Percentiles rank a stretch among this genome's conserved stretches.
Evolutionary conservation across 2,797 vertebrate genomes (phyloP).

Genomic region (Leptoclinus maculatus): DNA sequence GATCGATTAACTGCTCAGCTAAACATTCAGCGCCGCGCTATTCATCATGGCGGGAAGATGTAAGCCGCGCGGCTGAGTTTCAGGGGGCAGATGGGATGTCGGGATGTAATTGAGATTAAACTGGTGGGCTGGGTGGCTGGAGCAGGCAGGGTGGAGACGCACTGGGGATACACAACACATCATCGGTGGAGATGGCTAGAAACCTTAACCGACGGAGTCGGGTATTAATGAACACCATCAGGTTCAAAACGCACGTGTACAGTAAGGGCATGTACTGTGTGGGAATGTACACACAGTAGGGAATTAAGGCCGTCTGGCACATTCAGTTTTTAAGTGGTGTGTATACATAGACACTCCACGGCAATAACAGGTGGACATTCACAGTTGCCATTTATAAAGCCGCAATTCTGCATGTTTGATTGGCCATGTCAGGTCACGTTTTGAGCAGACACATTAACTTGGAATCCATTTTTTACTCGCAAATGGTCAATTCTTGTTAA

Average conservation of each 20-base stretch:
- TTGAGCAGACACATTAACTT: slow-evolving; percentile 71
- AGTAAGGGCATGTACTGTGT: background rate
- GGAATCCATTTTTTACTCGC: slow-evolving; percentile 76
- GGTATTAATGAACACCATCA: slow-evolving; percentile 9
- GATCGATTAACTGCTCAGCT: slow-evolving; percentile 81
- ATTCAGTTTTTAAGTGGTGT: slow-evolving; percentile 38
- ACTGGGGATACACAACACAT: slow-evolving; percentile 48
- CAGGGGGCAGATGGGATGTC: slow-evolving; percentile 71
- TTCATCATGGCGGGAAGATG: slow-evolving; percentile 76
- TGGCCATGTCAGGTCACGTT: slow-evolving; percentile 64
- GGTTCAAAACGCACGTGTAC: slow-evolving; percentile 9
- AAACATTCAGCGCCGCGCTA: slow-evolving; percentile 75
- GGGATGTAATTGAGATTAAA: slow-evolving; percentile 78
- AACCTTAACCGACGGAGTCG: slow-evolving; percentile 19
- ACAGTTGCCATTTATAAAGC: slow-evolving; percentile 52
- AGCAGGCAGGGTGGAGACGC: slow-evolving; percentile 61
- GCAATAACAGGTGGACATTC: slow-evolving; percentile 56
- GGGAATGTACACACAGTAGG: background rate
- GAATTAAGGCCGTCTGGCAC: slow-evolving; percentile 1
- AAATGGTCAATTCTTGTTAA: slow-evolving; percentile 75
- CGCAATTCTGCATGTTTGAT: slow-evolving; percentile 54
- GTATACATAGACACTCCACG: slow-evolving; percentile 21
- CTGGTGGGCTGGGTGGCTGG: slow-evolving; percentile 66
- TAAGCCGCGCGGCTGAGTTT: slow-evolving; percentile 72
- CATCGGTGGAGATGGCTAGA: slow-evolving; percentile 33